A percentile compares a stretch with the other conserved stretches of the same genome.
Evolutionary conservation across 2,113 vertebrate species (phyloP).

Genomic region (Oreochromis niloticus): DNA sequence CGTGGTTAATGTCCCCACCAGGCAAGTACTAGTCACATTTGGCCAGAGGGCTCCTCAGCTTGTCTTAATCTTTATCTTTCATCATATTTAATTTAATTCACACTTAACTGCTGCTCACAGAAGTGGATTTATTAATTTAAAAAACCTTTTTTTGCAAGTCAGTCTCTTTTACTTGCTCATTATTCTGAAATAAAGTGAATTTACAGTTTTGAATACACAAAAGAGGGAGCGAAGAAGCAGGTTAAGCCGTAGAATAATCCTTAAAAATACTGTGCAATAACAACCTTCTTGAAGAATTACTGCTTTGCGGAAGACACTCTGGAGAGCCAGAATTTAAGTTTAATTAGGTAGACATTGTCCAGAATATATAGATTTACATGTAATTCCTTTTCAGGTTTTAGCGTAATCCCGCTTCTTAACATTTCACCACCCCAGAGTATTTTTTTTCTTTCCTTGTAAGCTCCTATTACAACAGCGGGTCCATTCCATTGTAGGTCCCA

Average conservation of each 20-base stretch:
- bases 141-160: neutral
- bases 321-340: constrained; percentile 30
- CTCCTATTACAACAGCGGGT: constrained; percentile 25
- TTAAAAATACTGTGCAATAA: constrained; percentile 3
- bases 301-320: neutral
- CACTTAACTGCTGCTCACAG: constrained; percentile 1
- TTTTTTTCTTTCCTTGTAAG: constrained; percentile 30
- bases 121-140: constrained; percentile 8
- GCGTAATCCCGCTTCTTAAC: constrained; percentile 55
- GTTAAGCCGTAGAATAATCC: constrained; percentile 44
- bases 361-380: constrained; percentile 48
- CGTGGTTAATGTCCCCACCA: constrained; percentile 18
- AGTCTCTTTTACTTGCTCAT: neutral
- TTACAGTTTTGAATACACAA: constrained; percentile 31
- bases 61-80: neutral
- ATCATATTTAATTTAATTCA: constrained; percentile 45
- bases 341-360: constrained; percentile 53
- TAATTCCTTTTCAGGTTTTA: constrained; percentile 51
- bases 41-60: neutral
- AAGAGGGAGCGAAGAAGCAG: neutral
- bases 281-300: constrained; percentile 7
- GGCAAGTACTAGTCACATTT: neutral
- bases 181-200: constrained; percentile 15
- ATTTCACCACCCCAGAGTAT: constrained; percentile 27
- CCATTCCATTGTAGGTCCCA: constrained; percentile 25